These are phyloP conservation scores for Nebria ingens DNA, from an alignment of 1,140 invertebrate species.

Conservation along the genomic window DNA sequence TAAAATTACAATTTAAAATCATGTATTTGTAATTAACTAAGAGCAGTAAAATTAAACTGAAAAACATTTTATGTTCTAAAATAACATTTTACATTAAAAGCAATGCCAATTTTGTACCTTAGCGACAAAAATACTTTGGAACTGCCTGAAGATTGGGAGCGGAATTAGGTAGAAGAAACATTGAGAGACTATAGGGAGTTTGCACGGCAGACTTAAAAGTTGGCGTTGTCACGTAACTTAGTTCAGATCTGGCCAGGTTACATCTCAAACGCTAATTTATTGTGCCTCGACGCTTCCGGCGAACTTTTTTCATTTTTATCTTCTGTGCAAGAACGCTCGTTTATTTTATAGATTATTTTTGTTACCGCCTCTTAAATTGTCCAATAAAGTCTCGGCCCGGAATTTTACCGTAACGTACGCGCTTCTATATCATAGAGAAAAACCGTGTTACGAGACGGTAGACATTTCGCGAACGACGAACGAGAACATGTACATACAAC, in stretches of 20 bases:
- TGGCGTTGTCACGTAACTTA: conserved; percentile 6
- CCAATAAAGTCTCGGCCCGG: not conserved
- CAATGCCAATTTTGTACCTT: too few relatives aligned
- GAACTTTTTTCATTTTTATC: conserved; percentile 9
- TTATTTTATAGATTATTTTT: conserved; percentile 10
- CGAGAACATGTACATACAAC: too few relatives aligned
- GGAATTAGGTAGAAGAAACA: too few relatives aligned
- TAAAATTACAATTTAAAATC: too few relatives aligned
- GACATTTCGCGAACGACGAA: too few relatives aligned
- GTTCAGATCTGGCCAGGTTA: conserved; percentile 1
- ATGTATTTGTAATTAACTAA: too few relatives aligned
- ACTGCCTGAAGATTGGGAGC: not conserved
- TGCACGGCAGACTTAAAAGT: conserved; percentile 1
- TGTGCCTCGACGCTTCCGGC: not conserved
- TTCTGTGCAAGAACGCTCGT: conserved; percentile 2
- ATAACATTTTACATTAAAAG: too few relatives aligned
- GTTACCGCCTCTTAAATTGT: conserved; percentile 8
- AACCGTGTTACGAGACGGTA: too few relatives aligned
- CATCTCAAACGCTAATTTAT: conserved; percentile 9
- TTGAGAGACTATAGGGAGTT: too few relatives aligned
- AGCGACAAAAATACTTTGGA: too few relatives aligned
- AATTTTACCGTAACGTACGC: not conserved
- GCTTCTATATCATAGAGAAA: not conserved
- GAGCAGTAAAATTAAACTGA: too few relatives aligned
- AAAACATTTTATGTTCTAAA: too few relatives aligned